Evolutionary conservation across 1,140 invertebrate species (phyloP).

Genomic region (Heliconius congener): DNA sequence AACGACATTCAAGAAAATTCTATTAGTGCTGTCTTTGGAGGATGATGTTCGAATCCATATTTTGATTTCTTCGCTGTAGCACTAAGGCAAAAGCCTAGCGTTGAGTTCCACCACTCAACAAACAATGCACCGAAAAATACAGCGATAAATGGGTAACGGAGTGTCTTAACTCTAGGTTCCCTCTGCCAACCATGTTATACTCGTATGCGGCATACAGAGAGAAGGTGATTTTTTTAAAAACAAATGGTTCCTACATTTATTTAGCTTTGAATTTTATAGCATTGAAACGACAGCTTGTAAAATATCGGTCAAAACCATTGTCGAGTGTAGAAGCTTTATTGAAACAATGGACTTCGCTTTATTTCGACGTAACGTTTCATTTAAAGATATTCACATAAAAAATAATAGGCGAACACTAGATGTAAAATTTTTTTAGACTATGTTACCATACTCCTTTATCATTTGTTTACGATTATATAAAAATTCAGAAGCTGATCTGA

Average conservation of each 20-base stretch:
- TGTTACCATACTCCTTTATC: background rate
- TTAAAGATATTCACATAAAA: slow-evolving; percentile 3
- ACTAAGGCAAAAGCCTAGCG: background rate
- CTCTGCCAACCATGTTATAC: background rate
- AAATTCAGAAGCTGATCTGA: no score
- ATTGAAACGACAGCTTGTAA: background rate
- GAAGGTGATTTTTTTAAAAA: no score
- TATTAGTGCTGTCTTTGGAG: no score
- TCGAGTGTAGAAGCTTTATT: slow-evolving; percentile 6
- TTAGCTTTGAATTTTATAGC: background rate
- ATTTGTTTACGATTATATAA: background rate
- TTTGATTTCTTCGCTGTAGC: no score
- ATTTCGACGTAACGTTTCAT: background rate
- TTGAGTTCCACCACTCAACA: background rate
- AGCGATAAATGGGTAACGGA: background rate
- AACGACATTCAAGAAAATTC: no score
- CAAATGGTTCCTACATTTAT: background rate
- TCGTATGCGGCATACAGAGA: background rate
- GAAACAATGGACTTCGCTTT: slow-evolving; percentile 1
- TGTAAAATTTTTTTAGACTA: background rate
- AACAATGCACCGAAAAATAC: background rate
- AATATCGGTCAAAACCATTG: slow-evolving; percentile 7
- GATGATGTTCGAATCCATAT: no score
- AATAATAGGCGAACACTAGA: background rate
- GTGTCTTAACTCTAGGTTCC: background rate